phyloP scores from a whole-genome alignment of 2,888 invertebrate species.

The Deilephila elpenor region DNA sequence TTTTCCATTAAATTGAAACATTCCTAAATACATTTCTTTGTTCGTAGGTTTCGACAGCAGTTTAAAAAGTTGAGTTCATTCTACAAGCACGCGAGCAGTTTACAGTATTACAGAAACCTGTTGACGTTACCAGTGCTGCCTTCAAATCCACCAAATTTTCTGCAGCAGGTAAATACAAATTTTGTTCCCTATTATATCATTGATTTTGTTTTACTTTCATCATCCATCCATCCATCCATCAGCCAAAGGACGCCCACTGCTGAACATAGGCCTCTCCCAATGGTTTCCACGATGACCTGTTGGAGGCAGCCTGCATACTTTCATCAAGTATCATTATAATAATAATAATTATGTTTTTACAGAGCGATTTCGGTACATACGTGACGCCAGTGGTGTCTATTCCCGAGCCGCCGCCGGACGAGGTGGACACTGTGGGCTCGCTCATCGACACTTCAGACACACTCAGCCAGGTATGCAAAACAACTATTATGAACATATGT shows the following conservation, averaged over 20 bases:
- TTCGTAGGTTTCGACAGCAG: conserved; percentile 91
- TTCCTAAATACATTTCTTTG: background rate
- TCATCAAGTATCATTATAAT: no score
- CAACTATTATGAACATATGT: background rate
- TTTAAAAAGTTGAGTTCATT: conserved; percentile 95
- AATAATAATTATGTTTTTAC: conserved; percentile 48
- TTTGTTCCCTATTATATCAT: no score
- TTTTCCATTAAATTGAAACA: background rate
- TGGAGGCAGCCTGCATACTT: no score
- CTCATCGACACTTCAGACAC: conserved; percentile 89
- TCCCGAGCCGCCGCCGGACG: conserved; percentile 87
- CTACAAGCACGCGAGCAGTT: conserved; percentile 95
- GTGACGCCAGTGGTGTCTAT: conserved; percentile 96
- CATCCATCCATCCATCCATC: no score
- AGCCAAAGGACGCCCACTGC: no score
- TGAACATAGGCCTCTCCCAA: background rate
- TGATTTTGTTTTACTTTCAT: no score
- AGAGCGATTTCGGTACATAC: conserved; percentile 96
- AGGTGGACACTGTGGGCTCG: conserved; percentile 84
- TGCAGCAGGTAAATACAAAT: conserved; percentile 82
- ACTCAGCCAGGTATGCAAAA: conserved; percentile 66
- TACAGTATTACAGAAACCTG: conserved; percentile 98
- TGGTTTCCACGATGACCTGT: no score
- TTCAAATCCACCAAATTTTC: conserved; percentile 97
- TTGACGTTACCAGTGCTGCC: conserved; percentile 97